Percentiles rank a stretch among this genome's conserved stretches.
phyloP scores from a whole-genome alignment of 2,888 invertebrate genomes.

The Ectobius pallidus region DNA sequence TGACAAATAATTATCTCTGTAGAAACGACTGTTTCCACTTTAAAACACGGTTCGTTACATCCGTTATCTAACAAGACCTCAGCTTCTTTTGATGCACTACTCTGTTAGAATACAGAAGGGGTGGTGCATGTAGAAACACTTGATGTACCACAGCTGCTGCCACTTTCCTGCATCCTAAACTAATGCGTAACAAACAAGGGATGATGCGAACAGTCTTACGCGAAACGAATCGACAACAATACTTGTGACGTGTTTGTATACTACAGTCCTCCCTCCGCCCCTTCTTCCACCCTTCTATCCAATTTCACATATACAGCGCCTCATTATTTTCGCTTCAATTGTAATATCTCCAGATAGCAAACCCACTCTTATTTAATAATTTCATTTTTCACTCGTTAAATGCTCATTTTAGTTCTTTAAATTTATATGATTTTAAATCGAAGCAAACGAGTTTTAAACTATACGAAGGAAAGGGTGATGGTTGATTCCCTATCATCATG shows the following conservation, averaged over 20 bases:
- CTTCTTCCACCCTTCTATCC: background rate
- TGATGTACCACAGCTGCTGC: background rate
- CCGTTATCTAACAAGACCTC: too few relatives aligned
- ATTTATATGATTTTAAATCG: constrained; percentile 10
- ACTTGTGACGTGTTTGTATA: background rate
- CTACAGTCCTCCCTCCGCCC: background rate
- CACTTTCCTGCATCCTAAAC: background rate
- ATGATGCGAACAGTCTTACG: background rate
- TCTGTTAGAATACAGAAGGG: too few relatives aligned
- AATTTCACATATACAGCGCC: too few relatives aligned
- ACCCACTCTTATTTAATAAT: background rate
- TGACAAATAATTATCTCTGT: too few relatives aligned
- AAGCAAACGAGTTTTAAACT: constrained; percentile 7
- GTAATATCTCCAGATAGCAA: background rate
- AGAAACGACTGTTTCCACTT: too few relatives aligned
- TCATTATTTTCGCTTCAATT: constrained; percentile 16
- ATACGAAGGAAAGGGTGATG: too few relatives aligned
- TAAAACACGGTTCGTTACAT: too few relatives aligned
- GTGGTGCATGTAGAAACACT: too few relatives aligned
- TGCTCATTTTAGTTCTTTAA: background rate
- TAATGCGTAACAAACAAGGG: background rate
- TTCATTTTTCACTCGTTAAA: constrained; percentile 16
- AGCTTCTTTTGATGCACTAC: too few relatives aligned
- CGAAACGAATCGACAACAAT: constrained; percentile 9
- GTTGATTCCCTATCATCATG: background rate